Evolutionary conservation across 2,888 invertebrate species (phyloP).

Genomic region (Podabrus alpinus): DNA sequence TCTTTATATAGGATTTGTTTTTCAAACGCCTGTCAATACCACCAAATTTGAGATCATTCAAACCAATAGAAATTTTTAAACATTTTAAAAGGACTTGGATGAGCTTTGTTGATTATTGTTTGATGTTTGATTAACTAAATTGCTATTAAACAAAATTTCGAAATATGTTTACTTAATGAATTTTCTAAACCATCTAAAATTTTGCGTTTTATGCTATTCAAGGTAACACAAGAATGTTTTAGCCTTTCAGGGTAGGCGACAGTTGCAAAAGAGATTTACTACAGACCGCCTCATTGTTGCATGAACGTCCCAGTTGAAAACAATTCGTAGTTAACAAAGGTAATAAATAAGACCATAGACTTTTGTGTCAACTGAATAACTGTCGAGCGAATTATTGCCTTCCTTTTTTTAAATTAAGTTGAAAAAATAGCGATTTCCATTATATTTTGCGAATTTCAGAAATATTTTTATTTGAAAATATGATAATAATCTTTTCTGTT

Average conservation of each 20-base stretch:
- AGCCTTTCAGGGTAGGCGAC: conserved; percentile 18
- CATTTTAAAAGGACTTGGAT: no score
- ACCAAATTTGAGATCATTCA: background rate
- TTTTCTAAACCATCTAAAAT: background rate
- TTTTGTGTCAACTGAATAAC: conserved; percentile 1
- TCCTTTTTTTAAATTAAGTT: background rate
- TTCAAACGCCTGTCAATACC: background rate
- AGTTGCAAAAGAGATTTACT: conserved; percentile 23
- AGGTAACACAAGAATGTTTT: conserved; percentile 26
- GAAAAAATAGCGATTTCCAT: background rate
- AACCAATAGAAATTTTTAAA: background rate
- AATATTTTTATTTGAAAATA: background rate
- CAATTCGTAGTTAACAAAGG: conserved; percentile 21
- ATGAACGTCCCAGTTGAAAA: conserved; percentile 24
- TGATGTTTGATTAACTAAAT: background rate
- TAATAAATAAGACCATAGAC: conserved; percentile 25
- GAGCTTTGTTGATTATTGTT: background rate
- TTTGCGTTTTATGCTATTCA: conserved; percentile 7
- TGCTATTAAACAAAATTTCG: background rate
- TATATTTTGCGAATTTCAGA: background rate
- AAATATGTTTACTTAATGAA: background rate
- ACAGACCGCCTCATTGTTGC: conserved; percentile 23
- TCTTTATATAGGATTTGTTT: background rate
- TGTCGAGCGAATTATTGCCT: background rate
- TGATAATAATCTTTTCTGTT: background rate